Conservation (phyloP, 1,140 invertebrate species). For the Drusus annulatus region DNA sequence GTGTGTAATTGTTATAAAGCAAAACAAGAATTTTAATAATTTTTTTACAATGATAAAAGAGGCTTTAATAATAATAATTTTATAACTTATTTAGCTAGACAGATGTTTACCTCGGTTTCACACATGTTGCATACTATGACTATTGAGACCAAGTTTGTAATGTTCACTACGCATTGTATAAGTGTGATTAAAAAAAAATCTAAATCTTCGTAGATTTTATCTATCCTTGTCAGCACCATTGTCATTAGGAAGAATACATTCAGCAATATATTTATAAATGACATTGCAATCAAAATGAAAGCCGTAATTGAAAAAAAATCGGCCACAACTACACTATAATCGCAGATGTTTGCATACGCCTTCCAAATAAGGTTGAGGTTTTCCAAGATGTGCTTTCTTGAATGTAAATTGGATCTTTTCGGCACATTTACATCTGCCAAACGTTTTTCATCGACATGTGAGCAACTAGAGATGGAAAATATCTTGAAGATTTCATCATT, state of each 20-base stretch:
- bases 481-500: not conserved
- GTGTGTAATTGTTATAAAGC: too few relatives aligned
- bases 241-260: not conserved
- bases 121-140: not conserved
- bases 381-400: not conserved
- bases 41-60: not conserved
- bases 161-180: not conserved
- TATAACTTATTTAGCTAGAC: not conserved
- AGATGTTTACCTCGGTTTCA: not conserved
- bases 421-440: not conserved
- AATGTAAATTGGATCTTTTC: not conserved
- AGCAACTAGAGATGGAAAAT: not conserved
- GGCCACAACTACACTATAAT: not conserved
- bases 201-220: not conserved
- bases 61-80: not conserved
- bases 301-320: not conserved
- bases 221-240: not conserved
- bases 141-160: not conserved
- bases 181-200: not conserved
- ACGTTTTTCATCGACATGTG: not conserved
- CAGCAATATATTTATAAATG: not conserved
- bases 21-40: not conserved
- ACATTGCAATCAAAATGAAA: not conserved
- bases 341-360: not conserved
- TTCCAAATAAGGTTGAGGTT: constrained; percentile 1